A percentile compares a stretch with the other conserved stretches of the same genome.
Conservation (phyloP, 2,797 vertebrate genomes). For the Anguilla pacifica region DNA sequence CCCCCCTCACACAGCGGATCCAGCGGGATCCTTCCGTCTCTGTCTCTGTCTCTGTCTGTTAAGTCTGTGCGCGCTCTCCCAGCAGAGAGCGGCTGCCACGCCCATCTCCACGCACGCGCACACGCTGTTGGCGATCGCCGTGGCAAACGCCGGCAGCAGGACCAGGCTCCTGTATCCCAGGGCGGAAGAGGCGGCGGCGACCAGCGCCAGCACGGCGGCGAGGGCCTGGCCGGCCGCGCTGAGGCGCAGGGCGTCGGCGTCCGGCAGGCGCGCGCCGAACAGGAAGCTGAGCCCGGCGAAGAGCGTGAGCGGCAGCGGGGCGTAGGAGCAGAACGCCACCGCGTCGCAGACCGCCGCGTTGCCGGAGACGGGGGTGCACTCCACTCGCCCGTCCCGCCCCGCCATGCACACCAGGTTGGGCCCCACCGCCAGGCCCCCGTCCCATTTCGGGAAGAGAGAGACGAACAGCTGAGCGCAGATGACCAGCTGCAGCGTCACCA, state of each 20-base stretch:
- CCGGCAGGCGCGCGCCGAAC: neutral
- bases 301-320: neutral
- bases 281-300: neutral
- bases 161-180: neutral
- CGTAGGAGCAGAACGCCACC: neutral
- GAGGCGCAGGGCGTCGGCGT: neutral
- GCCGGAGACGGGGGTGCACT: neutral
- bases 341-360: too few species aligned
- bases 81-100: neutral
- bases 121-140: neutral
- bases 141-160: neutral
- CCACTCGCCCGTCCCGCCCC: neutral
- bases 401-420: neutral
- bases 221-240: neutral
- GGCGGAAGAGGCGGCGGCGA: too few species aligned
- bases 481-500: neutral
- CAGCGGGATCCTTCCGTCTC: neutral
- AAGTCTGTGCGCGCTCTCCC: neutral
- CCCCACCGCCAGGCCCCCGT: neutral
- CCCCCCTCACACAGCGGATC: neutral
- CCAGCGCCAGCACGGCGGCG: neutral
- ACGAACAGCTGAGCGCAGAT: neutral
- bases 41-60: neutral
- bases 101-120: neutral
- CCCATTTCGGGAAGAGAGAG: neutral